Evolutionary conservation across 2,888 invertebrate species (phyloP), one percentile per base, ranked within the genome.

Genomic region (Torymus tubicola): DNA sequence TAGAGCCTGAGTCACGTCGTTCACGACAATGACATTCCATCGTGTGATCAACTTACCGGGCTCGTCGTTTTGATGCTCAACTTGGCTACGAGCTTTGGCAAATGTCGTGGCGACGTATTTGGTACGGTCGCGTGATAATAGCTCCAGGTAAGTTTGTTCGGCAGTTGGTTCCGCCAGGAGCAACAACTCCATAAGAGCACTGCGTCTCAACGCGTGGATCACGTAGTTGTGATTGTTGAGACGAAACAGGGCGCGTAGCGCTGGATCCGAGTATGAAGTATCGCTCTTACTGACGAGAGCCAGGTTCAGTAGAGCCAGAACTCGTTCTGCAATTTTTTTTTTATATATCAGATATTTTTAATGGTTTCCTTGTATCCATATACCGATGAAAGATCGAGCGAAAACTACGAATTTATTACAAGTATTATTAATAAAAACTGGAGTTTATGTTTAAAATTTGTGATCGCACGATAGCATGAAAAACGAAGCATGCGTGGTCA

Each of bases 211-310:
- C 12, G 98, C 96, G 92, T 97, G 98, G n/a, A 98, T 92, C 82
- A 99, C 95, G 88, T 99, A 98, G 90, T 98, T 95, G 84, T 96
- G 97, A 90, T 99, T 99, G 91, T 99, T 99, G 63, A 99, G 92
- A 81, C 98, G 94, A 89, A 99, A 99, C 74, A 98, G 94, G 10
- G 97, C 96, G 86, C 96, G 95, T 16, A 98, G 93, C 3, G 96
- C 96, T 63, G 93, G 92, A 89, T 98, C 98, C 58, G 94, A 95
- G 88, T 99, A 99, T 8, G 89, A 88, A 81, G 96, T 95, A 87
- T 98, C 98, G 89, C 97, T 97, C 92, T 98, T 97, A 89, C 95
- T 97, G 81, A 96, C 94, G 53, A 99, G 93, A 11, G 97, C 96
- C 85, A 97, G 93, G 89, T 98, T 98, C 75, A 99, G 92, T 85